Base-by-base conservation (phyloP, 2,797 vertebrate genomes). In the Pseudotriccus pelzelni region DNA sequence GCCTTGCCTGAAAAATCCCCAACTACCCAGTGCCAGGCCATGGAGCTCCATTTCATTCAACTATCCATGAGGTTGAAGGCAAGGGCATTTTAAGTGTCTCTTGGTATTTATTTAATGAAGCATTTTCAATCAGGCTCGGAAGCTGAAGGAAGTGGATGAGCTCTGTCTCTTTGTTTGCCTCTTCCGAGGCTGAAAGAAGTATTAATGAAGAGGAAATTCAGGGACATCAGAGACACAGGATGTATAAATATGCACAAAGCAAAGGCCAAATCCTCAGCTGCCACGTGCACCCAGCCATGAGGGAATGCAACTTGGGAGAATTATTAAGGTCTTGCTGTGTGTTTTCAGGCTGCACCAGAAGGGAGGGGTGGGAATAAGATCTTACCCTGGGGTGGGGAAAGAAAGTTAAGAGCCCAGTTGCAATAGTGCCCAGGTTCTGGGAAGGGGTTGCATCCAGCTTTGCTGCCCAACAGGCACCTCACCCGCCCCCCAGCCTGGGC, bases 181-280 rank as follows among this genome's bases (percentile, higher is more conserved):
- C 84, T 82, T 80, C 62, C 1, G 5, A 90, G 66, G 43, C 80
- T 23, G 15, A 36, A 32, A 59, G 50, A 59, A 81, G 15, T 24
- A 23, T 39, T 59, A 87, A 89, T 66, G 68, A 67, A 60, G 39
- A 89, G 94, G 89, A 95, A 91, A 92, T 67, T 73, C 84, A 60
- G 84, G 64, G 52, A 74, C 74, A 84, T 80, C 77, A 75, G 59
- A 89, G 89, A 36, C 92, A 78, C 47, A 52, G 75, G 87, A 73
- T 79, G 32, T 49, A 56, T 32, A 78, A 89, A 87, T 23, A 76
- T 30, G 44, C 47, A 84, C 84, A 84, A 50, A 86, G 55, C 77
- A 82, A 82, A 64, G 55, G 81, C 32, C 89, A 82, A 25, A 90
- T 63, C 70, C 72, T 81, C 84, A 74, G 10, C 72, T 55, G 50